Evolutionary conservation across 2,888 invertebrate genomes (phyloP), one percentile per base, ranked within the genome.

Genomic region (Lasius platythorax): DNA sequence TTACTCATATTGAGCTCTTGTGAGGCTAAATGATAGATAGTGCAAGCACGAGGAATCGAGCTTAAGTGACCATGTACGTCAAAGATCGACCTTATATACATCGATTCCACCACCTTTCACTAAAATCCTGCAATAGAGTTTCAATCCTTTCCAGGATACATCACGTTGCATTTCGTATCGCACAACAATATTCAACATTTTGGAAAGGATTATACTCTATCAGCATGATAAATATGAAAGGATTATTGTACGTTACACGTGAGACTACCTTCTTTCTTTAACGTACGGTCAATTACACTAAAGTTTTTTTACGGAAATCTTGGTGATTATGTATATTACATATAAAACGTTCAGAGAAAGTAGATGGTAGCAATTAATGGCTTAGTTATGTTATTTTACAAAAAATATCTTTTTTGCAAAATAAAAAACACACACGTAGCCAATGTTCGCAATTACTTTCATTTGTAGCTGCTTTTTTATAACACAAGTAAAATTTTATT

Each of bases 71-170:
- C 85, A 86, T 85, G 86, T 88, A 85, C 85, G 88, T 87, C 61
- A 86, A 87, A 85, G 83, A 76, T 61, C 85, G 86, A 86, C 92
- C 93, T 94, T 95, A 94, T 95, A 95, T 95, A 94, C 90, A 88
- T 92, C 90, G 90, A 92, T 92, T 92, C 93, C 92, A 94, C 93
- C 92, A 94, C 94, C 94, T 93, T 93, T 94, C 94, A 92, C 93
- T 91, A 86, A 78, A 88, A 88, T 87, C 87, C 89, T 89, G 82
- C 84, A 87, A 89, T 90, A 83, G 74, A 91, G 89, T 91, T 84
- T 84, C 88, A 86, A 91, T 91, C 89, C 92, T 90, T 92, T 91
- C 91, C 56, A 83, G 82, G 74, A 84, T 90, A 87, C 82, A 66
- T 53, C 73, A 66, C 37, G 23, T 40, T 46, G 56, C 67, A 76